Percentiles rank a stretch among this genome's conserved stretches.
phyloP scores from a whole-genome alignment of 2,888 invertebrate species.

The Metopia argyrocephala region DNA sequence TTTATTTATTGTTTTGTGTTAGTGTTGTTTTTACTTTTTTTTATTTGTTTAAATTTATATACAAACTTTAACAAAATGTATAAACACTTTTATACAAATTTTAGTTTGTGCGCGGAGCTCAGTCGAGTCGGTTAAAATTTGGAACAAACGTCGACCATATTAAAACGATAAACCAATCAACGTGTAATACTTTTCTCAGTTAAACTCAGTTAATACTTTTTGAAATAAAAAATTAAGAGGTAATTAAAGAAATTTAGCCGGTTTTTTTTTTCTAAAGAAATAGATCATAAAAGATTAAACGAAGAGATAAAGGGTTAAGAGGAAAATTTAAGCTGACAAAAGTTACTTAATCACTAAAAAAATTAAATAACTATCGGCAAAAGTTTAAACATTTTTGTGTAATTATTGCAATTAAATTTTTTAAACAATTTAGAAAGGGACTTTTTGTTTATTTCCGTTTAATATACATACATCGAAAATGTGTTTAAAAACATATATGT shows the following conservation, averaged over 20 bases:
- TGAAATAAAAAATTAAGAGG: constrained; percentile 2
- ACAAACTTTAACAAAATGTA: constrained; percentile 69
- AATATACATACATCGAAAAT: not conserved
- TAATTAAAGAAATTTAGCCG: constrained; percentile 33
- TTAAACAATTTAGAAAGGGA: not conserved
- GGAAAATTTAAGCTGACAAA: not conserved
- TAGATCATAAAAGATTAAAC: not conserved
- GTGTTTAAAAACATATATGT: not conserved
- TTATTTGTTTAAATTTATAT: constrained; percentile 31
- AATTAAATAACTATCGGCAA: not conserved
- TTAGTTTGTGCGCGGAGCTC: constrained; percentile 72
- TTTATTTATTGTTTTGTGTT: constrained; percentile 39
- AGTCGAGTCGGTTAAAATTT: constrained; percentile 68
- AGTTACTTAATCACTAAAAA: not conserved
- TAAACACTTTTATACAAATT: constrained; percentile 50
- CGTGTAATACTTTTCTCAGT: not conserved
- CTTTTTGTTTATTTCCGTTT: constrained; percentile 21
- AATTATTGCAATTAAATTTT: constrained; percentile 8
- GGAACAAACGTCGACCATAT: not conserved
- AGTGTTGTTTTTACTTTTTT: constrained; percentile 22
- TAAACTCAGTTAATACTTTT: not conserved
- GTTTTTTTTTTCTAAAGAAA: not conserved
- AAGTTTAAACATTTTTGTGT: constrained; percentile 11
- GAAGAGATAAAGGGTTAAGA: not conserved
- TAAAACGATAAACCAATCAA: not conserved